These are phyloP conservation scores for Sebastes trivittatus DNA, from an alignment of 2,797 vertebrate genomes.

Conservation along the genomic window DNA sequence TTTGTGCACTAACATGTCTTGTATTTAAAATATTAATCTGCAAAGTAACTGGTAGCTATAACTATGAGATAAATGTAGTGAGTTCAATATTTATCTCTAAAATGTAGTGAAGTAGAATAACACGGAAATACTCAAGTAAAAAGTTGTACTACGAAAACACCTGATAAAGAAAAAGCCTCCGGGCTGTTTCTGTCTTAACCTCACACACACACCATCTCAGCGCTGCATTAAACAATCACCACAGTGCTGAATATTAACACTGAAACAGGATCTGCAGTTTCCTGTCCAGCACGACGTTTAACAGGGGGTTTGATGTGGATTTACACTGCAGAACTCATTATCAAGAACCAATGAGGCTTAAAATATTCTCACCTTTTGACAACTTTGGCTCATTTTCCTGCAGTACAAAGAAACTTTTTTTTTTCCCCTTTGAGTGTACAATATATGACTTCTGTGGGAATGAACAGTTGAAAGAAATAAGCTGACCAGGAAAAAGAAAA, in stretches of 20 bases:
- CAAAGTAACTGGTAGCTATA: too few species aligned
- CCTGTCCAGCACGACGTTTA: conserved; percentile 54
- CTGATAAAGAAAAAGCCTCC: neutral
- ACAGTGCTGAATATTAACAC: conserved; percentile 59
- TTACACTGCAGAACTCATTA: conserved; percentile 69
- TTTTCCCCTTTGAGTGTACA: neutral
- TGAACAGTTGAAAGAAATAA: conserved; percentile 37
- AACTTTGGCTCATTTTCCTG: conserved; percentile 42
- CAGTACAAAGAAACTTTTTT: conserved; percentile 17
- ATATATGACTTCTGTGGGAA: conserved; percentile 41
- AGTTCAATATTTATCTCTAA: too few species aligned
- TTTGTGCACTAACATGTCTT: too few species aligned
- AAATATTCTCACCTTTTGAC: conserved; percentile 72
- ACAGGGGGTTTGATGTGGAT: conserved; percentile 53
- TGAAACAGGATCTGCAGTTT: conserved; percentile 67
- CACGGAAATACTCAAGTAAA: neutral
- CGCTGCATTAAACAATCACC: conserved; percentile 30
- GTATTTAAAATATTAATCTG: neutral
- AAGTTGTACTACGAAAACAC: neutral
- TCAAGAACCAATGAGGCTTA: conserved; percentile 57
- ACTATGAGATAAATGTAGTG: neutral
- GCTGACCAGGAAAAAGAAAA: neutral
- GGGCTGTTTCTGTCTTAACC: neutral
- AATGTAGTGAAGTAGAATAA: neutral
- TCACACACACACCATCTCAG: conserved; percentile 11